Percentiles rank a stretch among this genome's conserved stretches.
Conservation (phyloP, 2,113 vertebrate genomes). For the Ailuropoda melanoleuca region DNA sequence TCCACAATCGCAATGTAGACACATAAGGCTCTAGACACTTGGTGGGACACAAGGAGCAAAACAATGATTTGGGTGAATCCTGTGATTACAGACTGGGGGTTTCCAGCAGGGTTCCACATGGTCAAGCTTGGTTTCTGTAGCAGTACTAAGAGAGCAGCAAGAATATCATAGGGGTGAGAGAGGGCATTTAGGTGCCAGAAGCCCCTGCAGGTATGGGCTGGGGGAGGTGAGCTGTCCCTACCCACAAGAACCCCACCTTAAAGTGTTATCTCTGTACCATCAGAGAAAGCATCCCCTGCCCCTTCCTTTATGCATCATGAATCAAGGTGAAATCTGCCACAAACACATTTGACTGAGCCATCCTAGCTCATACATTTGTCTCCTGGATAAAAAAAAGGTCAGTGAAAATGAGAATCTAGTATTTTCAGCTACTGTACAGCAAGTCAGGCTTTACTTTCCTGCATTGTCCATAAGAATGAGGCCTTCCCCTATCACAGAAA, state of each 20-base stretch:
- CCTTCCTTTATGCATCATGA: neutral
- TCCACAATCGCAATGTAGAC: slow-evolving; percentile 51
- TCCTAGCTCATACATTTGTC: neutral
- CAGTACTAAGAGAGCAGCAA: slow-evolving; percentile 70
- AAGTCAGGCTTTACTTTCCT: neutral
- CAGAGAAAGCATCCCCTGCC: neutral
- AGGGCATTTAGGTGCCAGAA: neutral
- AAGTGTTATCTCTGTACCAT: neutral
- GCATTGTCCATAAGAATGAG: neutral
- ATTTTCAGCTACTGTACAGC: neutral
- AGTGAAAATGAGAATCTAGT: neutral
- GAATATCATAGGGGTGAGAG: neutral
- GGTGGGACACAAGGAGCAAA: neutral
- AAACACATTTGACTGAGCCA: neutral
- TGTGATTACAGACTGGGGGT: neutral
- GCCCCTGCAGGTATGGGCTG: slow-evolving; percentile 37
- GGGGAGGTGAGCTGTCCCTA: slow-evolving; percentile 51
- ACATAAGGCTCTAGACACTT: slow-evolving; percentile 54
- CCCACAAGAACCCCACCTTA: neutral
- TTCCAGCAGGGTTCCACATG: neutral
- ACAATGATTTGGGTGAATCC: slow-evolving; percentile 54
- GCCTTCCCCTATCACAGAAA: neutral
- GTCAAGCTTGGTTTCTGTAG: neutral
- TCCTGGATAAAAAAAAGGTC: neutral
- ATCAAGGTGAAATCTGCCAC: neutral